Evolutionary conservation across 2,113 vertebrate genomes (phyloP), one percentile per base, ranked within the genome.

Genomic region (Cheirogaleus medius): DNA sequence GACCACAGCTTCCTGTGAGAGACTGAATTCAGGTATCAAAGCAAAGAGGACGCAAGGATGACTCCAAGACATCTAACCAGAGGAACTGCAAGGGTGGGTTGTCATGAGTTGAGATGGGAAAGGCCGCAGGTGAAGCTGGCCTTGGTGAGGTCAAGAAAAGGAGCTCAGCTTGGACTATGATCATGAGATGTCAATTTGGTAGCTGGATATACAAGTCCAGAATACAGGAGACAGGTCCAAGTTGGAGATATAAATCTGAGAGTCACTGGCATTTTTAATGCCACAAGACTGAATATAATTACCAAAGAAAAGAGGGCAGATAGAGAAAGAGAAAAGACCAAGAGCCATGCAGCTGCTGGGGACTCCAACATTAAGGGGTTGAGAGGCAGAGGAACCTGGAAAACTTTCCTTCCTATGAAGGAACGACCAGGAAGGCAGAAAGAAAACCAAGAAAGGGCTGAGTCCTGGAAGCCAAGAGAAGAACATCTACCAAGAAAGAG

Each of bases 11-110:
- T 66, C 74, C 81, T 85, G 14, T 0, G 21, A 84, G 78, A 64
- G 71, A 76, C 0, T 52, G 56, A 54, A 54, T 0, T 0, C 0
- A 1, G 18, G n/a, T 52, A 2, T 74, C n/a, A 76, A 64, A 85
- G 68, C 12, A 63, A 63, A 74, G 37, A 71, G n/a, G 42, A 23
- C 1, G 2, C 18, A 47, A 54, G 58, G 20, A 42, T 14, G 4
- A 17, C 44, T 29, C 11, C 90, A 85, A 25, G 25, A 42, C 11
- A 29, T 52, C 84, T 42, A 42, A 39, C 1, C 74, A 34, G 18
- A 92, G 37, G 52, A 85, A 74, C 34, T 52, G 25, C 42, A 37
- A 52, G 54, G 54, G 52, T 42, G 5, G 39, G 54, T 6, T 9
- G 42, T 74, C 25, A 32, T 11, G 42, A 49, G 42, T 13, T 39